Conservation (phyloP, 2,888 invertebrate genomes). For the Mimas tiliae region DNA sequence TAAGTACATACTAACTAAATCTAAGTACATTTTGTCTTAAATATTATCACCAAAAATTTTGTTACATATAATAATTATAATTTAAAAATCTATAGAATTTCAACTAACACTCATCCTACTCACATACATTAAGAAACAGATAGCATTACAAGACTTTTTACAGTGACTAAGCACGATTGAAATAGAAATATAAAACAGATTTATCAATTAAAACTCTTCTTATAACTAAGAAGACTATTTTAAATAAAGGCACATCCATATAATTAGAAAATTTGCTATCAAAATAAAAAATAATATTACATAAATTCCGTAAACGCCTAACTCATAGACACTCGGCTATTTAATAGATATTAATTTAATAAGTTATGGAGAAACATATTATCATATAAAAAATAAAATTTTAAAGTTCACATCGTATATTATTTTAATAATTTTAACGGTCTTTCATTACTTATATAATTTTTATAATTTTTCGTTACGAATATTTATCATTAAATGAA, state of each 20-base stretch:
- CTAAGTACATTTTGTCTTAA: slow-evolving; percentile 4
- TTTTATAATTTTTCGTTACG: too few species aligned
- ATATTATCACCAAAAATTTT: slow-evolving; percentile 21
- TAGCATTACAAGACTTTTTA: neutral
- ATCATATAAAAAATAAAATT: neutral
- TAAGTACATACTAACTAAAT: neutral
- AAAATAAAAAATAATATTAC: neutral
- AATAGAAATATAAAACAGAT: neutral
- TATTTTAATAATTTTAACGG: too few species aligned
- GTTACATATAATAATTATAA: neutral
- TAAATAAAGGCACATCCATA: slow-evolving; percentile 74
- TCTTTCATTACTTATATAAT: too few species aligned
- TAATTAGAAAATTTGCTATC: slow-evolving; percentile 46
- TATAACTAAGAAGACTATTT: slow-evolving; percentile 49
- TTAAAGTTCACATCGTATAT: too few species aligned
- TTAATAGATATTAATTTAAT: neutral
- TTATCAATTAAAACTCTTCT: slow-evolving; percentile 14
- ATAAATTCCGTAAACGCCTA: neutral
- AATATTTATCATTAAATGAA: too few species aligned
- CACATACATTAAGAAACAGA: slow-evolving; percentile 3
- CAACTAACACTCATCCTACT: slow-evolving; percentile 9
- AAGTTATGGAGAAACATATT: neutral
- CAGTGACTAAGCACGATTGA: neutral
- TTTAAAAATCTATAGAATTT: slow-evolving; percentile 21
- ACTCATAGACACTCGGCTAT: neutral